These are phyloP conservation scores for Luscinia luscinia DNA, from an alignment of 2,797 vertebrate genomes.

Conservation along the genomic window DNA sequence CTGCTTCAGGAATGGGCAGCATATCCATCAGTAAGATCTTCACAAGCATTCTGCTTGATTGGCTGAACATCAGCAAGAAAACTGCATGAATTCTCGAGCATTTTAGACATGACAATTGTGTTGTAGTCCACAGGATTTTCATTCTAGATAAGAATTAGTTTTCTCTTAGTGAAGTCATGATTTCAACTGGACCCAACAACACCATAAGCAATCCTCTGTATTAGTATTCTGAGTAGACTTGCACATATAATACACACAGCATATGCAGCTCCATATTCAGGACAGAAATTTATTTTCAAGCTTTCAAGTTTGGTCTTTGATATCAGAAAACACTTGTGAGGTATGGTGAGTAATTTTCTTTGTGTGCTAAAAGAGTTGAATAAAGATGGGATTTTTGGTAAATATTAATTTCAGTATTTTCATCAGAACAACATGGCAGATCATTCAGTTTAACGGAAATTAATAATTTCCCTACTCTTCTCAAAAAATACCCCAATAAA, in stretches of 20 bases:
- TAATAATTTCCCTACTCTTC: not conserved
- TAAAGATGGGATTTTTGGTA: not conserved
- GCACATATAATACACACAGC: not conserved
- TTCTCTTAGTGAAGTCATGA: not conserved
- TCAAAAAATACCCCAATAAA: not conserved
- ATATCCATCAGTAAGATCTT: not conserved
- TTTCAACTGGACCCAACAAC: not conserved
- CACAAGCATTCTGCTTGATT: not conserved
- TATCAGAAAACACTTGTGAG: not conserved
- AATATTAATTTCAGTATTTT: constrained; percentile 20
- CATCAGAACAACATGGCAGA: not conserved
- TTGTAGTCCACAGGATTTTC: not conserved
- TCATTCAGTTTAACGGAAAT: not conserved
- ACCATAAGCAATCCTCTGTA: not conserved
- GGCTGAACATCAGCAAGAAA: not conserved
- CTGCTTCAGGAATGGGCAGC: not conserved
- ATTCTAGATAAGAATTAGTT: not conserved
- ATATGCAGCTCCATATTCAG: not conserved
- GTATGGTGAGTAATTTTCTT: not conserved
- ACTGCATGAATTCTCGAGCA: not conserved
- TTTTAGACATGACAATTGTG: not conserved
- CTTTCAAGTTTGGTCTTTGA: not conserved
- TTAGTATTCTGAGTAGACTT: not conserved
- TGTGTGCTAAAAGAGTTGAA: not conserved
- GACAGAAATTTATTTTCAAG: not conserved